Percentiles rank a stretch among this genome's conserved stretches.
Conservation (phyloP, 2,888 invertebrate species). For the Mycalesis mineus region DNA sequence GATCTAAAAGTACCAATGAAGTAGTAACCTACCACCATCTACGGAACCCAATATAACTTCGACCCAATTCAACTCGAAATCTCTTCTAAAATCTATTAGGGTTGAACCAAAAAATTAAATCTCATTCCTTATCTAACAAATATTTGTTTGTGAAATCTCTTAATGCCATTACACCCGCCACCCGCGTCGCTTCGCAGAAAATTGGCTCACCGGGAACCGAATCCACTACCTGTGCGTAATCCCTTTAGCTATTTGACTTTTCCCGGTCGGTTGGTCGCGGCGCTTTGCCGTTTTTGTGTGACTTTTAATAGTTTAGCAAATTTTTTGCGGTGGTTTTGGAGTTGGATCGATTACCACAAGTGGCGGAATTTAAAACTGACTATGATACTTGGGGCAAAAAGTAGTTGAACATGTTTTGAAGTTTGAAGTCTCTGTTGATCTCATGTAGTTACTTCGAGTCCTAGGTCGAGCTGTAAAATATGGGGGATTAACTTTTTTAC, state of each 20-base stretch:
- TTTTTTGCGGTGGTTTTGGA: neutral
- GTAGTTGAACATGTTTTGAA: no score
- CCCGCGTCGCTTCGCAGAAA: slow-evolving; percentile 58
- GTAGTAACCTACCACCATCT: no score
- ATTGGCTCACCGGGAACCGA: slow-evolving; percentile 43
- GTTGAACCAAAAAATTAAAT: slow-evolving; percentile 10
- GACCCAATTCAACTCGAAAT: neutral
- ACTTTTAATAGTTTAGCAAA: slow-evolving; percentile 12
- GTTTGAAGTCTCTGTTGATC: no score
- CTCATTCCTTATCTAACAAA: slow-evolving; percentile 33
- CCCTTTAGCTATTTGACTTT: slow-evolving; percentile 52
- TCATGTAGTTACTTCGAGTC: no score
- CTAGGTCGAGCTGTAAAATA: no score
- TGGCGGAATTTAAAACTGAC: neutral
- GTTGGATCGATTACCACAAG: neutral
- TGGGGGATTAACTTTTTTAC: no score
- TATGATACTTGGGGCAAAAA: neutral
- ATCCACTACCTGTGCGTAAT: slow-evolving; percentile 58
- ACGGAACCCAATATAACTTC: neutral
- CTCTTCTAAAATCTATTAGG: slow-evolving; percentile 4
- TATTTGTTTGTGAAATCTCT: slow-evolving; percentile 43
- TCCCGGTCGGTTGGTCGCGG: slow-evolving; percentile 41
- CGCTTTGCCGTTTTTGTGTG: slow-evolving; percentile 27
- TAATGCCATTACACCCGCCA: slow-evolving; percentile 49
- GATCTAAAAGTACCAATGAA: no score